Percentiles rank a stretch among this genome's conserved stretches.
Evolutionary conservation across 2,888 invertebrate species (phyloP).

Genomic region (Alloscopus bannaensis): DNA sequence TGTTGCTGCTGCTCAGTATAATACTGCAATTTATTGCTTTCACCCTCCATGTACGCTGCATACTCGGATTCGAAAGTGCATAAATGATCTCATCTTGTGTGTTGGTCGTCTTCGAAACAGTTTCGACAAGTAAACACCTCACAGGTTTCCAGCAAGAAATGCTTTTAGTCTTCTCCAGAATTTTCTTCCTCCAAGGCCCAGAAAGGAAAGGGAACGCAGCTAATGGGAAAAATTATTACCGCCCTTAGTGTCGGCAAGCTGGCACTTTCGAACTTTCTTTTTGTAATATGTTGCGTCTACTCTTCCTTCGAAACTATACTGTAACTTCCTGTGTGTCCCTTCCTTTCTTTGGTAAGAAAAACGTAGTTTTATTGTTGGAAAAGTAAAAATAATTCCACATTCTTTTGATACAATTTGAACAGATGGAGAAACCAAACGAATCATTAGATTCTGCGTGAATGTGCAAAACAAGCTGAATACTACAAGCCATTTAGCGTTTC

Average conservation of each 20-base stretch:
- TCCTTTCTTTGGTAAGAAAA: no score
- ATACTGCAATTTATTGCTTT: slow-evolving; percentile 56
- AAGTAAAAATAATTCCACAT: slow-evolving; percentile 36
- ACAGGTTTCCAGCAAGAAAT: no score
- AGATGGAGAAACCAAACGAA: slow-evolving; percentile 8
- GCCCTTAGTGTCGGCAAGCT: slow-evolving; percentile 57
- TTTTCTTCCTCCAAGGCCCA: no score
- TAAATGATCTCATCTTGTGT: no score
- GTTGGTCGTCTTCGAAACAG: no score
- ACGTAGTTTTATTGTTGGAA: slow-evolving; percentile 34
- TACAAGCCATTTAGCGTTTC: no score
- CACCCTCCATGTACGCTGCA: slow-evolving; percentile 57
- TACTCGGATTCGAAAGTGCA: slow-evolving; percentile 15
- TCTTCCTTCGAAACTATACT: neutral
- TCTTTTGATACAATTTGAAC: slow-evolving; percentile 5
- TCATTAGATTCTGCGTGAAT: no score
- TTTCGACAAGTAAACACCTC: no score
- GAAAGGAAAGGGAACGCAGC: slow-evolving; percentile 30
- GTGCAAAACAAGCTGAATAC: no score
- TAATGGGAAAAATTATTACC: slow-evolving; percentile 62
- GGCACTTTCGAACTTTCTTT: slow-evolving; percentile 60
- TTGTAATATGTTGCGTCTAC: slow-evolving; percentile 38
- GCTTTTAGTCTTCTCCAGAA: no score
- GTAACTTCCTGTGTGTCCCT: neutral
- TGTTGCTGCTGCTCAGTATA: slow-evolving; percentile 46